Conservation (phyloP, 1,140 invertebrate species). For the Heliothis virescens region DNA sequence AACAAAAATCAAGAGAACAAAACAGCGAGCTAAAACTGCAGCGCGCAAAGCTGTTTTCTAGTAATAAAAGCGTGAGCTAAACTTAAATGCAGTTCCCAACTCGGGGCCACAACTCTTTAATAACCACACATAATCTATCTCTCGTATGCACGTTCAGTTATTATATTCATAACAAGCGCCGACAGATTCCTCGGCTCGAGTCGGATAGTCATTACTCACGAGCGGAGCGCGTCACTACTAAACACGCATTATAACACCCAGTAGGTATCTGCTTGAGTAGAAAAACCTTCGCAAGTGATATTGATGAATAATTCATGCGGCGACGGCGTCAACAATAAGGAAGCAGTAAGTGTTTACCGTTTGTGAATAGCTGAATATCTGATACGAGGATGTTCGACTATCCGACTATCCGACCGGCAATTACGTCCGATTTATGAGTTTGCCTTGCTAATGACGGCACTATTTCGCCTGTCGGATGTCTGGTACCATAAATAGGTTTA, state of each 20-base stretch:
- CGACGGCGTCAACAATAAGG: conserved; percentile 44
- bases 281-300: conserved; percentile 44
- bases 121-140: not conserved
- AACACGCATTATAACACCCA: conserved; percentile 43
- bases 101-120: not conserved
- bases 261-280: conserved; percentile 44
- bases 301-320: conserved; percentile 42
- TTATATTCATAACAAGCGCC: conserved; percentile 27
- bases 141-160: conserved; percentile 3
- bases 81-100: conserved; percentile 23
- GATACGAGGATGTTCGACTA: conserved; percentile 15
- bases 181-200: conserved; percentile 24
- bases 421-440: conserved; percentile 29
- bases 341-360: conserved; percentile 45
- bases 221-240: conserved; percentile 36
- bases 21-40: not conserved
- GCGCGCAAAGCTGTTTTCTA: not conserved
- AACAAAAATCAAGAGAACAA: not conserved
- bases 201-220: conserved; percentile 32
- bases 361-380: conserved; percentile 40
- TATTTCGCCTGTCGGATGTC: conserved; percentile 1
- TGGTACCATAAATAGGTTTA: conserved; percentile 12
- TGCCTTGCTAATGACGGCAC: conserved; percentile 18
- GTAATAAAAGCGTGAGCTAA: conserved; percentile 10
- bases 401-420: not conserved